Conservation (phyloP, 2,797 vertebrate genomes). For the Antennarius maculatus region DNA sequence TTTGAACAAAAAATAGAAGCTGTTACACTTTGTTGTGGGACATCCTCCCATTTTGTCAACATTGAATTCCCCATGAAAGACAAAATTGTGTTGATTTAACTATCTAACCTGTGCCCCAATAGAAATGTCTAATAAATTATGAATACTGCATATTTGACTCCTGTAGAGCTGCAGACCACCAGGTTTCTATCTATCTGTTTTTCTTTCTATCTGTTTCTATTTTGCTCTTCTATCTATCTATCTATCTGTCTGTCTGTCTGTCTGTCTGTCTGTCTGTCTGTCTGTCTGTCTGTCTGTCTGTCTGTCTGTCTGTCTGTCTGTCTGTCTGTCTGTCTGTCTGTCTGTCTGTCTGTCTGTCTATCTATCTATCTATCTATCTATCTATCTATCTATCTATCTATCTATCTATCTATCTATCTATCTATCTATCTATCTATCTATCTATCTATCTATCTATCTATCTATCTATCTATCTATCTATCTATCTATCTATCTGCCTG, state of each 20-base stretch:
- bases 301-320: too few relatives aligned
- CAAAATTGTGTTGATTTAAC: constrained; percentile 2
- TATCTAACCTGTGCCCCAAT: constrained; percentile 20
- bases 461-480: too few relatives aligned
- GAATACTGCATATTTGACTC: constrained; percentile 3
- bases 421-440: too few relatives aligned
- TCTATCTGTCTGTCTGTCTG: neutral
- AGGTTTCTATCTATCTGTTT: constrained; percentile 11
- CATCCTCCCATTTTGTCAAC: constrained; percentile 1
- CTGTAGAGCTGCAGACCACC: neutral
- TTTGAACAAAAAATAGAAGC: constrained; percentile 36
- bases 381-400: too few relatives aligned
- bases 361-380: neutral
- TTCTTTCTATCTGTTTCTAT: too few relatives aligned
- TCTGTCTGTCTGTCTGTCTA: too few relatives aligned
- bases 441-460: neutral
- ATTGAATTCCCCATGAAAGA: constrained; percentile 12
- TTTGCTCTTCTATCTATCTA: neutral
- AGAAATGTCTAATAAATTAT: constrained; percentile 30
- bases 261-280: neutral
- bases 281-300: neutral
- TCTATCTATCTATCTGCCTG: neutral
- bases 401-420: neutral
- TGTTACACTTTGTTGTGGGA: constrained; percentile 27
- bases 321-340: neutral